Evolutionary conservation across 2,113 vertebrate genomes (phyloP).

Genomic region (Microtus oregoni): DNA sequence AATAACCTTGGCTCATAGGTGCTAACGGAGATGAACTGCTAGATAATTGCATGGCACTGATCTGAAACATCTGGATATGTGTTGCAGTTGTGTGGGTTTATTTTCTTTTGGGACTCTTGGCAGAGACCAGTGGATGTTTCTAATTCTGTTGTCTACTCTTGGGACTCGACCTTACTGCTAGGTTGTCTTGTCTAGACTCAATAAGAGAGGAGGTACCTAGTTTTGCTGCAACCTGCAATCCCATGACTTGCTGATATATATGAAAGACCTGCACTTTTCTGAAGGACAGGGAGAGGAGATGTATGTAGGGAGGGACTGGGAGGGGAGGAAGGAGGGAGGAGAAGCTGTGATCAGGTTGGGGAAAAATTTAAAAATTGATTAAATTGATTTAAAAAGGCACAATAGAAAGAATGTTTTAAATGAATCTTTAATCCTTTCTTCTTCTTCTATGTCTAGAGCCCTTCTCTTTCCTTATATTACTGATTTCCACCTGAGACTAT

Average conservation of each 20-base stretch:
- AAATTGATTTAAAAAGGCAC: not conserved
- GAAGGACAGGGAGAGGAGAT: not conserved
- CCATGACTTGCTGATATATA: not conserved
- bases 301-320: not conserved
- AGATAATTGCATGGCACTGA: not conserved
- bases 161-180: not conserved
- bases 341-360: not conserved
- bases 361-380: not conserved
- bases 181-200: not conserved
- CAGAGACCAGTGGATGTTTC: not conserved
- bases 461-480: not conserved
- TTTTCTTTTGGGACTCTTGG: not conserved
- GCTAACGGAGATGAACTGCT: not conserved
- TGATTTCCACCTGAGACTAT: not conserved
- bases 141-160: not conserved
- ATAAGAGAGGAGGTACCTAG: not conserved
- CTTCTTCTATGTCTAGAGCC: not conserved
- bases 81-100: not conserved
- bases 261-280: not conserved
- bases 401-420: not conserved
- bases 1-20: not conserved
- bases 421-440: not conserved
- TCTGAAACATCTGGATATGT: not conserved
- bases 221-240: not conserved
- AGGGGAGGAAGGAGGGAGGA: not conserved